Conservation (phyloP, 2,797 vertebrate species). For the Crocidura indochinensis region DNA sequence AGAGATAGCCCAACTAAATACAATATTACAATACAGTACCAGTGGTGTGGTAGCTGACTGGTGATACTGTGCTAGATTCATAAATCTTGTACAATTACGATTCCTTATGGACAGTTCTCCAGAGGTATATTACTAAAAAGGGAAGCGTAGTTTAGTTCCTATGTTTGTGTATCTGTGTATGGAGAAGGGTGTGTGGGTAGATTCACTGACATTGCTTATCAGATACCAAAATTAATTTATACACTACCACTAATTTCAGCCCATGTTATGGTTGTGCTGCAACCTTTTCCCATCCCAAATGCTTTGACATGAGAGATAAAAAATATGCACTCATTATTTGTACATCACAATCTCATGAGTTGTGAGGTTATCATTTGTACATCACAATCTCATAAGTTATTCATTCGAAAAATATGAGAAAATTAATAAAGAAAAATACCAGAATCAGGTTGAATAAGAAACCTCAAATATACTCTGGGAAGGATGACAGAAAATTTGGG, state of each 20-base stretch:
- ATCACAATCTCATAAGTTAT: background rate
- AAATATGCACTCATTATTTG: background rate
- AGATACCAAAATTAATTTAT: background rate
- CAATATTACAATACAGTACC: background rate
- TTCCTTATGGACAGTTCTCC: background rate
- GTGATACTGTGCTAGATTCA: constrained; percentile 17
- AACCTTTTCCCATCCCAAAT: background rate
- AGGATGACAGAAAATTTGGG: too few species aligned
- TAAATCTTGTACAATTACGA: constrained; percentile 20
- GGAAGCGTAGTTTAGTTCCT: background rate
- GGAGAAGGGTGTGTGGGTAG: background rate
- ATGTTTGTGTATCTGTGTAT: background rate
- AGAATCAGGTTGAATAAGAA: too few species aligned
- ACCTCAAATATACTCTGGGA: too few species aligned
- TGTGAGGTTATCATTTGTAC: background rate
- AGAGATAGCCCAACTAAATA: constrained; percentile 64
- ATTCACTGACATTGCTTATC: background rate
- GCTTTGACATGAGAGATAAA: constrained; percentile 7
- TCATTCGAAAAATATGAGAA: background rate
- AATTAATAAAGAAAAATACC: background rate
- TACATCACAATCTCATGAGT: background rate
- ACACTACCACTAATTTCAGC: background rate
- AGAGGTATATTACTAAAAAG: background rate
- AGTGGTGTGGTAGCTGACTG: constrained; percentile 33
- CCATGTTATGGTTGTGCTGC: background rate